Conservation (phyloP, 2,797 vertebrate species). For the Xerus rutilus region DNA sequence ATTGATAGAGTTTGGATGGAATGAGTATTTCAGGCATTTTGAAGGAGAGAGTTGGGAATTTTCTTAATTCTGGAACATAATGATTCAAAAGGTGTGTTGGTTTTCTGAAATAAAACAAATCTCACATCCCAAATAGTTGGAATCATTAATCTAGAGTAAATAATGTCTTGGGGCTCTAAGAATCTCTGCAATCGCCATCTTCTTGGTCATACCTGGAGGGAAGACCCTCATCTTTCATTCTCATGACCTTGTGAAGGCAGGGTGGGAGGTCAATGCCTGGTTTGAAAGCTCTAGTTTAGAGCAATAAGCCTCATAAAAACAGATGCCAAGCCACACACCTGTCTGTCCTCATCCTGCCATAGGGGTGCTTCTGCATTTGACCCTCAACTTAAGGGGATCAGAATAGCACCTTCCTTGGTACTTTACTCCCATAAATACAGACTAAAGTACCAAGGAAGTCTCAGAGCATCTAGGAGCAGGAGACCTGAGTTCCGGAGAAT, state of each 20-base stretch:
- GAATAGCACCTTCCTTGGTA: neutral
- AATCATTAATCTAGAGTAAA: neutral
- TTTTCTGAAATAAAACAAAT: slow-evolving; percentile 53
- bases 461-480: neutral
- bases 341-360: neutral
- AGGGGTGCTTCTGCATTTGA: neutral
- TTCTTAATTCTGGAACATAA: slow-evolving; percentile 39
- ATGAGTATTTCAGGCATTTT: neutral
- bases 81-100: neutral
- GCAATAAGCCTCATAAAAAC: neutral
- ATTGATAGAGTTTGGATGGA: neutral
- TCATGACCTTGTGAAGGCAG: neutral
- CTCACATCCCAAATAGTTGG: neutral
- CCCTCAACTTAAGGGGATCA: neutral
- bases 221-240: neutral
- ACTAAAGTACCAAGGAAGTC: neutral
- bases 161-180: neutral
- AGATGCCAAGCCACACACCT: neutral
- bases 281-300: neutral
- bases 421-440: neutral
- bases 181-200: neutral
- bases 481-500: neutral
- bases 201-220: neutral
- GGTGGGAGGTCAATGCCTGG: accelerated
- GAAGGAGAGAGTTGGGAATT: neutral